Evolutionary conservation across 2,797 vertebrate genomes (phyloP).

Genomic region (Percopsis omiscomaycus): DNA sequence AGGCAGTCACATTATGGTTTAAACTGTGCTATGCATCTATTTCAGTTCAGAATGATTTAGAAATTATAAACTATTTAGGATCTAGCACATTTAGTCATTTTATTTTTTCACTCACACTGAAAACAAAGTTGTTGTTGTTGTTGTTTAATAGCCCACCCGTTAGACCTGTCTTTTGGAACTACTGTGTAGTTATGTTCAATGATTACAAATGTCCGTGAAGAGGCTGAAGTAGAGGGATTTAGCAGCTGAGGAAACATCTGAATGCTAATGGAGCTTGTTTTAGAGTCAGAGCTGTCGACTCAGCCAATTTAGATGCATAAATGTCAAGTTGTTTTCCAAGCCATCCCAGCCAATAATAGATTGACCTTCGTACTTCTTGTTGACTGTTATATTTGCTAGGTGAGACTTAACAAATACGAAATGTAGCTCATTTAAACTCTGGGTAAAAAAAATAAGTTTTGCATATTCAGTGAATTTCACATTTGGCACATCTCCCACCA

Average conservation of each 20-base stretch:
- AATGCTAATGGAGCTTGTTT: constrained; percentile 57
- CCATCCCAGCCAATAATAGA: constrained; percentile 45
- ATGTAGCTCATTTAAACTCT: constrained; percentile 15
- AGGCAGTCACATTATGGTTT: too few species aligned
- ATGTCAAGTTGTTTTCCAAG: constrained; percentile 66
- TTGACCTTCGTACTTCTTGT: constrained; percentile 22
- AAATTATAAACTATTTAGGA: too few species aligned
- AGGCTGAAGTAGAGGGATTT: constrained; percentile 38
- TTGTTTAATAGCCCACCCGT: too few species aligned
- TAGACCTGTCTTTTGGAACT: background rate
- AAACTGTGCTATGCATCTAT: too few species aligned
- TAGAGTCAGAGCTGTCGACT: constrained; percentile 30
- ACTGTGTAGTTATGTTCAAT: constrained; percentile 8
- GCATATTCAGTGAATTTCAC: constrained; percentile 10
- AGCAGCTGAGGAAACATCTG: constrained; percentile 37
- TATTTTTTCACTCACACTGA: too few species aligned
- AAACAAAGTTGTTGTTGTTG: too few species aligned
- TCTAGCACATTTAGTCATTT: too few species aligned
- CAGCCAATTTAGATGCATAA: constrained; percentile 56
- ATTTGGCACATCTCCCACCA: background rate
- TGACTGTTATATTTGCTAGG: constrained; percentile 42
- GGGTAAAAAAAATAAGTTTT: background rate
- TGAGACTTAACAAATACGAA: constrained; percentile 30
- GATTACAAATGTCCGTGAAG: constrained; percentile 31
- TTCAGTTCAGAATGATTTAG: too few species aligned